A percentile compares a stretch with the other conserved stretches of the same genome.
These are phyloP conservation scores for Apis dorsata DNA, from an alignment of 1,140 invertebrate species.

Conservation along the genomic window DNA sequence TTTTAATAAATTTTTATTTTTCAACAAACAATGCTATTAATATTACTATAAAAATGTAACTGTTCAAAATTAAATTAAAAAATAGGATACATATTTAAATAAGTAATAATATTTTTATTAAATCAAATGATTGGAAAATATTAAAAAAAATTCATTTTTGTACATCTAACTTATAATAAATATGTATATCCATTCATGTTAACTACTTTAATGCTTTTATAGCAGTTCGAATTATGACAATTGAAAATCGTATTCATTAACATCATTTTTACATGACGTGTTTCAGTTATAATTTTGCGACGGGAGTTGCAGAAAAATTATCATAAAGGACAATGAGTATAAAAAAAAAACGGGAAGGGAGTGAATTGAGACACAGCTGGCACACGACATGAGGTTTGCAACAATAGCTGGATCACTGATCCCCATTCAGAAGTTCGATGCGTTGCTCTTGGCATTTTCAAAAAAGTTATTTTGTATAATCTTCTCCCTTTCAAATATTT, in stretches of 20 bases:
- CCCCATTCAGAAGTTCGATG: conserved; percentile 2
- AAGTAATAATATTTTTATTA: background rate
- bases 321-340: conserved; percentile 44
- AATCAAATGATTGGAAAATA: background rate
- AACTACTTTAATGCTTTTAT: background rate
- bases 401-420: conserved; percentile 49
- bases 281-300: conserved; percentile 26
- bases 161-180: background rate
- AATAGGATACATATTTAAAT: too few relatives aligned
- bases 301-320: conserved; percentile 45
- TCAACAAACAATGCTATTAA: too few relatives aligned
- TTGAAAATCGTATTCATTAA: conserved; percentile 31
- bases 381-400: conserved; percentile 54
- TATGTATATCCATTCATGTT: background rate
- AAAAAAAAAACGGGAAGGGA: conserved; percentile 6
- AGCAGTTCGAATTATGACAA: background rate
- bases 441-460: conserved; percentile 18
- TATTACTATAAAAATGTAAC: too few relatives aligned
- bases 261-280: conserved; percentile 32
- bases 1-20: too few relatives aligned
- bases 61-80: too few relatives aligned
- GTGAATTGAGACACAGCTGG: conserved; percentile 17
- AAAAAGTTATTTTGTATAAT: background rate
- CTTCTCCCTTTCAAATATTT: background rate
- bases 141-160: background rate